Conservation (phyloP, 1,140 invertebrate species). For the Patella vulgata region DNA sequence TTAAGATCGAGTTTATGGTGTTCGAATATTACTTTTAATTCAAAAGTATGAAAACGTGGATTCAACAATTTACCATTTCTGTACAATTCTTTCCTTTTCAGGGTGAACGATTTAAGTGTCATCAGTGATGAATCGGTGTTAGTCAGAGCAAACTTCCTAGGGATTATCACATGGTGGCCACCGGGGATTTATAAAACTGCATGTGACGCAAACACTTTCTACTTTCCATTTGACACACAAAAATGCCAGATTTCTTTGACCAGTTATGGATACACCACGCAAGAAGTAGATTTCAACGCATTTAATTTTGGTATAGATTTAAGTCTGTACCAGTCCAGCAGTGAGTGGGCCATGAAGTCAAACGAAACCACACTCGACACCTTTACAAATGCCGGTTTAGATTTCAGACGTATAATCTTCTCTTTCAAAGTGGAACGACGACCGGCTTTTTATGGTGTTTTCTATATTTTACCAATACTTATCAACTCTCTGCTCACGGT, state of each 20-base stretch:
- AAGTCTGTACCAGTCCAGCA: too few relatives aligned
- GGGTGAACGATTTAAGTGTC: too few relatives aligned
- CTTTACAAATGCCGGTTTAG: too few relatives aligned
- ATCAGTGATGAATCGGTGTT: constrained; percentile 19
- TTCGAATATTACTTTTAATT: too few relatives aligned
- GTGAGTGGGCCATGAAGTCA: too few relatives aligned
- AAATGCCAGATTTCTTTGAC: constrained; percentile 97
- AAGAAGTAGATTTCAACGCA: too few relatives aligned
- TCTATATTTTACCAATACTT: constrained; percentile 35
- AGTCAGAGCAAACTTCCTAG: constrained; percentile 71
- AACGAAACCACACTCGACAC: too few relatives aligned
- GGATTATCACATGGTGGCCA: constrained; percentile 95
- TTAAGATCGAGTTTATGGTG: too few relatives aligned
- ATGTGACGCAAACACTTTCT: constrained; percentile 79
- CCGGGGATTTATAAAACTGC: constrained; percentile 97
- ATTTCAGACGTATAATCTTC: constrained; percentile 41
- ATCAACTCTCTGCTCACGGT: constrained; percentile 32
- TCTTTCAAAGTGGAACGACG: constrained; percentile 21
- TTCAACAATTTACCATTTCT: too few relatives aligned
- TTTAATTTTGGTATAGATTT: too few relatives aligned
- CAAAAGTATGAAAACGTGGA: too few relatives aligned
- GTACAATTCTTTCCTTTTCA: too few relatives aligned
- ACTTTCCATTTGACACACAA: constrained; percentile 85
- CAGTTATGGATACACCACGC: constrained; percentile 86
- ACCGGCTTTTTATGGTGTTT: constrained; percentile 31